A percentile compares a stretch with the other conserved stretches of the same genome.
These are phyloP conservation scores for Gila orcuttii DNA, from an alignment of 2,113 vertebrate species.

Conservation along the genomic window DNA sequence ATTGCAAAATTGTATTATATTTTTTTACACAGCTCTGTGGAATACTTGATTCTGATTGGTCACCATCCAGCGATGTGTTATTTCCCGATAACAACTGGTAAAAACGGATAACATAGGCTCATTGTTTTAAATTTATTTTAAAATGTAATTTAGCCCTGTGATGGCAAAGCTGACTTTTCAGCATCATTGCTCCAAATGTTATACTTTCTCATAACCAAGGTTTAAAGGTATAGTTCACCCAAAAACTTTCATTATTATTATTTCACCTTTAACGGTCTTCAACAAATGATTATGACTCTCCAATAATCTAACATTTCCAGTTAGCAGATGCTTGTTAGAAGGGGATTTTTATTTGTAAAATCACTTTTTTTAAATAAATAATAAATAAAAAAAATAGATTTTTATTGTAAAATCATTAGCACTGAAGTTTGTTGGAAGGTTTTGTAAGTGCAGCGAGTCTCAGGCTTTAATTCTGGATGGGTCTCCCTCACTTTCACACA, in stretches of 20 bases:
- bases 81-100: too few relatives aligned
- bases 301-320: neutral
- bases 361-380: too few relatives aligned
- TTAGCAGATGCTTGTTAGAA: neutral
- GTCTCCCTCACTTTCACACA: constrained; percentile 44
- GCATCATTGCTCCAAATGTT: neutral
- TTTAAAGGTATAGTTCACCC: too few relatives aligned
- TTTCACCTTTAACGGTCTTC: neutral
- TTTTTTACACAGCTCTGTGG: too few relatives aligned
- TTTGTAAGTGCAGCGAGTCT: neutral
- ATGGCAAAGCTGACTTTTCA: neutral
- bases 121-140: neutral
- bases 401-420: neutral
- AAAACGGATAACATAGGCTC: too few relatives aligned
- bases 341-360: neutral
- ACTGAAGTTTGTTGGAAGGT: neutral
- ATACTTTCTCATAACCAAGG: too few relatives aligned
- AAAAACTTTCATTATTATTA: too few relatives aligned
- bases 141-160: neutral
- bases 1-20: too few relatives aligned
- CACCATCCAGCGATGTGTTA: too few relatives aligned
- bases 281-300: neutral
- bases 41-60: too few relatives aligned
- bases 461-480: constrained; percentile 44
- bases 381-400: too few relatives aligned